phyloP scores from a whole-genome alignment of 2,797 vertebrate genomes.

The Melanitta fusca region DNA sequence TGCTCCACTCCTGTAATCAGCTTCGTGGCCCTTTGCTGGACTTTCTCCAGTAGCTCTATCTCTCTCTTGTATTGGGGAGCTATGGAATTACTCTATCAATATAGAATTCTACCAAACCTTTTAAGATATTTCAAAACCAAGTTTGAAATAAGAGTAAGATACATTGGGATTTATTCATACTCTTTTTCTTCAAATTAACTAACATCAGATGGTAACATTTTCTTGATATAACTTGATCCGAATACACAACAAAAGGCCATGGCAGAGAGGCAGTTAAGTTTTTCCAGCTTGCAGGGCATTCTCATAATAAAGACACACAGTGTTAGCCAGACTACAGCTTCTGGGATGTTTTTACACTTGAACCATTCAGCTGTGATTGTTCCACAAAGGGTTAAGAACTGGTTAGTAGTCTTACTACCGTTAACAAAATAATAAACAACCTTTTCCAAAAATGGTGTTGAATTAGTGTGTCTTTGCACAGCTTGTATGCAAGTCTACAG shows the following conservation, averaged over 20 bases:
- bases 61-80: not conserved
- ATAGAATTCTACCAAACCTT: not conserved
- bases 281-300: not conserved
- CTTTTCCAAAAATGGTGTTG: not conserved
- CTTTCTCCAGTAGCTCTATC: not conserved
- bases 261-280: not conserved
- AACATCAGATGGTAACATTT: not conserved
- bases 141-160: not conserved
- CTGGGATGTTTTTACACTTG: not conserved
- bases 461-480: not conserved
- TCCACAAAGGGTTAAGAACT: not conserved
- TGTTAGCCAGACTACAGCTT: not conserved
- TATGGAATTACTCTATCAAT: accelerated
- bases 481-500: not conserved
- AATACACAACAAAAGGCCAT: not conserved
- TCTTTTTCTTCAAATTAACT: not conserved
- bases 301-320: not conserved
- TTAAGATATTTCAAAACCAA: not conserved
- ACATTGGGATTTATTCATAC: not conserved
- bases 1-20: not conserved
- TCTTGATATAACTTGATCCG: not conserved
- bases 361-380: not conserved
- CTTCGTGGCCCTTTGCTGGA: not conserved
- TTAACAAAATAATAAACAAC: not conserved
- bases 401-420: not conserved